Evolutionary conservation across 2,113 vertebrate genomes (phyloP).

Genomic region (Mionectes macconnelli): DNA sequence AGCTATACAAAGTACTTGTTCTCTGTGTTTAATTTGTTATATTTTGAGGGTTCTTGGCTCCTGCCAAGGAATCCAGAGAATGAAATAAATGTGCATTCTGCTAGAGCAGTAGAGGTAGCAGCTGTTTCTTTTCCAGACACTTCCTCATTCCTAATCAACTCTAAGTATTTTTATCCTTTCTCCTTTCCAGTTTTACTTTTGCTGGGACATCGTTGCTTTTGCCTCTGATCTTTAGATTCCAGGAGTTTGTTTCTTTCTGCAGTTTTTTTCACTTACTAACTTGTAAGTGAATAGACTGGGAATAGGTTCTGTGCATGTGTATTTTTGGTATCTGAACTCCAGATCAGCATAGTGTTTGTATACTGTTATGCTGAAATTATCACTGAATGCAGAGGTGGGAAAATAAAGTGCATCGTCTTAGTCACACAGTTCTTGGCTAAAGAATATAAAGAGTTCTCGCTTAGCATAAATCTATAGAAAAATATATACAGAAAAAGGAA

Average conservation of each 20-base stretch:
- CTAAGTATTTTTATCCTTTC: not conserved
- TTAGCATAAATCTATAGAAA: not conserved
- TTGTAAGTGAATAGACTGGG: not conserved
- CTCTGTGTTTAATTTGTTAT: not conserved
- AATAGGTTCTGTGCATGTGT: not conserved
- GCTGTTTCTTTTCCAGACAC: not conserved
- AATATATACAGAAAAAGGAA: not conserved
- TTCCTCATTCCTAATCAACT: not conserved
- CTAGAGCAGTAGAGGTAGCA: not conserved
- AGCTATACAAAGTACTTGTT: not conserved
- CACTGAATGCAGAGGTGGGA: not conserved
- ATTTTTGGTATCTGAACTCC: not conserved
- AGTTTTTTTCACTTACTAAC: not conserved
- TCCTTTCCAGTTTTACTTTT: not conserved
- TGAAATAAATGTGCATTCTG: not conserved
- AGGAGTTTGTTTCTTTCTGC: not conserved
- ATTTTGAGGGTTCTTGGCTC: not conserved
- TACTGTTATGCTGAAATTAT: not conserved
- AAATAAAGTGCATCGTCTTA: not conserved
- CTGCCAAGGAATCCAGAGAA: slow-evolving; percentile 22
- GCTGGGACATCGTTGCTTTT: not conserved
- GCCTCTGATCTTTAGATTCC: not conserved
- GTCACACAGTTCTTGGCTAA: not conserved
- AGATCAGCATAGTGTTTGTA: not conserved
- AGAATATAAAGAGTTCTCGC: not conserved